Percentiles rank a stretch among this genome's conserved stretches.
phyloP scores from a whole-genome alignment of 2,888 invertebrate genomes.

The Phoenoteleia sp. region DNA sequence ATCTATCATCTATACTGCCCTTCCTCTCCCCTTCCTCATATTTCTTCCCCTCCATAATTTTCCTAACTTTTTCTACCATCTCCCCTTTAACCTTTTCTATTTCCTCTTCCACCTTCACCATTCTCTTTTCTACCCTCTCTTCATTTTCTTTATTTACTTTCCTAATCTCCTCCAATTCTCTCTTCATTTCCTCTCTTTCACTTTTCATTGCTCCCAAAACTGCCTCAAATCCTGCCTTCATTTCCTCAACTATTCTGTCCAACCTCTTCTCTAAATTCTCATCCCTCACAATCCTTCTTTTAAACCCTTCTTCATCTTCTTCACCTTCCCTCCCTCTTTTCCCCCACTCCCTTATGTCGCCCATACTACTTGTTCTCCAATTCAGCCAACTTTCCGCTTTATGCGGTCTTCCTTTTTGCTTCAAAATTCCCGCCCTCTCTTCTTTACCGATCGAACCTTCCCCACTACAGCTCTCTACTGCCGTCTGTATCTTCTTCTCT shows the following conservation, averaged over 20 bases:
- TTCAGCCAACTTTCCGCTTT: background rate
- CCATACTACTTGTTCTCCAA: too few species aligned
- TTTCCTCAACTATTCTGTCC: background rate
- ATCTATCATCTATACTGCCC: background rate
- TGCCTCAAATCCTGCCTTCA: background rate
- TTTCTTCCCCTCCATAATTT: background rate
- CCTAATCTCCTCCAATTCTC: background rate
- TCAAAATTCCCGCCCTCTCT: background rate
- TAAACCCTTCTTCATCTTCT: background rate
- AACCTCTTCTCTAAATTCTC: background rate
- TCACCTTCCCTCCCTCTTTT: background rate
- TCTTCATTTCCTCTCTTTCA: background rate
- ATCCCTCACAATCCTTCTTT: slow-evolving; percentile 21
- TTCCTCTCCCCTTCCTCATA: background rate
- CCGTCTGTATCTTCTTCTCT: too few species aligned
- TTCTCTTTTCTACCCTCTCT: background rate
- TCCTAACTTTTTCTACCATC: background rate
- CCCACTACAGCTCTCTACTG: too few species aligned
- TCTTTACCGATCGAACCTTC: background rate
- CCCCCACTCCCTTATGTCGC: background rate
- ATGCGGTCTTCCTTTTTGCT: background rate
- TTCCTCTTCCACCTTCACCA: background rate
- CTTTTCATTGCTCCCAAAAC: background rate
- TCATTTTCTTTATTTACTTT: background rate
- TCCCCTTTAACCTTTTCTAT: background rate